These are phyloP conservation scores for Platalea minor DNA, from an alignment of 2,797 vertebrate species.

Conservation along the genomic window DNA sequence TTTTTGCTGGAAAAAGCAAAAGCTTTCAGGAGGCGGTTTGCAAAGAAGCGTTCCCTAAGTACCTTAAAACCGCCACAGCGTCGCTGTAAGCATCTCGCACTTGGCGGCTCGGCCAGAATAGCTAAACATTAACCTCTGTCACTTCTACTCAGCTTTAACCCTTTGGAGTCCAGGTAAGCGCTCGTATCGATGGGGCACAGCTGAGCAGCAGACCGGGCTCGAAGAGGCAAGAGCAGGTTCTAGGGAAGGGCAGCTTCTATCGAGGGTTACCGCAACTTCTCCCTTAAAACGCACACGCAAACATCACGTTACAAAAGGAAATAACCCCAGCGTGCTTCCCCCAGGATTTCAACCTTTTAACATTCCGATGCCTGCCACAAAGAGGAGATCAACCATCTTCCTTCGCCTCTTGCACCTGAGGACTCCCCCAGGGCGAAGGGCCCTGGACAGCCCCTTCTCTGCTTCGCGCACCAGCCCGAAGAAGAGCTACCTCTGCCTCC, in stretches of 20 bases:
- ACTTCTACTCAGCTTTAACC: neutral
- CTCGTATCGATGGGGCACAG: rapidly evolving
- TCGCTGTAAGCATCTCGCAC: neutral
- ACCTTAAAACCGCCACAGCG: neutral
- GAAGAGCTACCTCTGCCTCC: neutral
- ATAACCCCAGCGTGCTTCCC: neutral
- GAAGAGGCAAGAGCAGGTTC: neutral
- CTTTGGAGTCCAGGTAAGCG: neutral
- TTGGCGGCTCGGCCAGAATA: neutral
- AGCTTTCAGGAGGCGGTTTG: neutral
- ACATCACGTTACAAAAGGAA: neutral
- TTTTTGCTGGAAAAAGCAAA: neutral
- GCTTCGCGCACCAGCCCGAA: too few relatives aligned
- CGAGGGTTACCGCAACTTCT: neutral
- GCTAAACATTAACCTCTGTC: neutral
- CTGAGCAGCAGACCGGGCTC: neutral
- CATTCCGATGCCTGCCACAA: neutral
- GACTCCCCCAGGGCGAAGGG: too few relatives aligned
- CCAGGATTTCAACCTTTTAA: neutral
- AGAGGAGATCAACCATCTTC: neutral
- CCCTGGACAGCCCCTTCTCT: neutral
- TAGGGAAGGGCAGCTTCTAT: neutral
- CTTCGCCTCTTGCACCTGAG: neutral
- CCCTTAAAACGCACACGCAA: neutral
- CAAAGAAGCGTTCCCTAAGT: neutral